phyloP scores from a whole-genome alignment of 2,797 vertebrate species.

The Emydoidea blandingii region DNA sequence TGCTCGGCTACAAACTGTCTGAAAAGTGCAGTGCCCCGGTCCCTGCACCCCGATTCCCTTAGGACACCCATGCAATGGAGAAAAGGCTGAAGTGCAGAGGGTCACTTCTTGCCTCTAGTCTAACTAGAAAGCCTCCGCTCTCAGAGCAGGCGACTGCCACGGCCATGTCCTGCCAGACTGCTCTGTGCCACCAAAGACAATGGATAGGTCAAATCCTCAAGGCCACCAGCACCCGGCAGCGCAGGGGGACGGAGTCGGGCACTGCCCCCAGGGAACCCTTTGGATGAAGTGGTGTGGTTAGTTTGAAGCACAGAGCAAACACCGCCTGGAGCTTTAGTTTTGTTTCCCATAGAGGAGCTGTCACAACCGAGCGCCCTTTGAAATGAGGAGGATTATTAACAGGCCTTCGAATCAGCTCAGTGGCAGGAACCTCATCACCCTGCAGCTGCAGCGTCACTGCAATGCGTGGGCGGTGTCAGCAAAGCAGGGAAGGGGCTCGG shows the following conservation, averaged over 20 bases:
- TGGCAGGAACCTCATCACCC: neutral
- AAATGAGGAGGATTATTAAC: neutral
- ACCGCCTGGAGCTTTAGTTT: neutral
- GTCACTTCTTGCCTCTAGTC: neutral
- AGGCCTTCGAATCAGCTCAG: neutral
- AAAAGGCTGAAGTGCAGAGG: neutral
- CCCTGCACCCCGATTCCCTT: neutral
- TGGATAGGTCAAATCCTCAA: slow-evolving; percentile 7
- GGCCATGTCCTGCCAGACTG: neutral
- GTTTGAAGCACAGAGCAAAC: slow-evolving; percentile 13
- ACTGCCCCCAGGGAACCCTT: slow-evolving; percentile 33
- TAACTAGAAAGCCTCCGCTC: neutral
- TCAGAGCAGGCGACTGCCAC: neutral
- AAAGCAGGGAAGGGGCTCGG: neutral
- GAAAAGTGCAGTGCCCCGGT: neutral
- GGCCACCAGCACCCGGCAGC: slow-evolving; percentile 13
- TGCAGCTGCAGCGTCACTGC: neutral
- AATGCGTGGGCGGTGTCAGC: neutral
- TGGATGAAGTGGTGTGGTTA: slow-evolving; percentile 10
- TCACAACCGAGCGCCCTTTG: neutral
- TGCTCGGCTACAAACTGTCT: neutral
- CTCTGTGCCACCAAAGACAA: neutral
- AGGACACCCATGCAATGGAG: neutral
- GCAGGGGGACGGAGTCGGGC: neutral
- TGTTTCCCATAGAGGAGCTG: neutral